A percentile compares a stretch with the other conserved stretches of the same genome.
Evolutionary conservation across 2,888 invertebrate genomes (phyloP).

Genomic region (Eupithecia tripunctaria): DNA sequence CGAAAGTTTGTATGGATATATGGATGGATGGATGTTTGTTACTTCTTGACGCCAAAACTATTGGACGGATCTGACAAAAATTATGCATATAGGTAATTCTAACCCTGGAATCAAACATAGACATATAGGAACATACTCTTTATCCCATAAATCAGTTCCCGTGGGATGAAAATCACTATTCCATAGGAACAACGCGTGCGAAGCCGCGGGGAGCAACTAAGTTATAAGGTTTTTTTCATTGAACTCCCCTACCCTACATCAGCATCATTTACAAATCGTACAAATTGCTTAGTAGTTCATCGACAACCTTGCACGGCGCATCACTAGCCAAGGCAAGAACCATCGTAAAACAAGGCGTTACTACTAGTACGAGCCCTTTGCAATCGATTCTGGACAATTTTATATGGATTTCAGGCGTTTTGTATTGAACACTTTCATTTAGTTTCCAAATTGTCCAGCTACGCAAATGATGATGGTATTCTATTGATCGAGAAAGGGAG

Average conservation of each 20-base stretch:
- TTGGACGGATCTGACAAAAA: no score
- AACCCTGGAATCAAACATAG: no score
- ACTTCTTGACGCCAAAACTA: no score
- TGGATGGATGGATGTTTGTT: no score
- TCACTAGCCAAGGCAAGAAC: slow-evolving; percentile 35
- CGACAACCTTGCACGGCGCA: slow-evolving; percentile 25
- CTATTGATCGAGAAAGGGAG: slow-evolving; percentile 1
- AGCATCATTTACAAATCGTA: not conserved
- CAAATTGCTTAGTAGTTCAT: slow-evolving; percentile 1
- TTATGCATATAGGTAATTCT: no score
- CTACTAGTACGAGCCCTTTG: slow-evolving; percentile 19
- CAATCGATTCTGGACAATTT: slow-evolving; percentile 31
- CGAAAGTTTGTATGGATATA: no score
- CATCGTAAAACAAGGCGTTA: slow-evolving; percentile 42
- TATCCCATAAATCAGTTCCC: no score
- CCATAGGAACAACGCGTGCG: no score
- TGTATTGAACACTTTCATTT: slow-evolving; percentile 17
- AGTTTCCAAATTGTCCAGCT: not conserved
- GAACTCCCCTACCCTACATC: not conserved
- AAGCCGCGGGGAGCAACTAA: no score
- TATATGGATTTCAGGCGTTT: slow-evolving; percentile 28
- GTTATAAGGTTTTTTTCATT: not conserved
- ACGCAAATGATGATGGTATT: slow-evolving; percentile 10
- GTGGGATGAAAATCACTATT: no score
- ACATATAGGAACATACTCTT: no score